A percentile compares a stretch with the other conserved stretches of the same genome.
Evolutionary conservation across 1,140 invertebrate species (phyloP).

Genomic region (Acyrthosiphon pisum): DNA sequence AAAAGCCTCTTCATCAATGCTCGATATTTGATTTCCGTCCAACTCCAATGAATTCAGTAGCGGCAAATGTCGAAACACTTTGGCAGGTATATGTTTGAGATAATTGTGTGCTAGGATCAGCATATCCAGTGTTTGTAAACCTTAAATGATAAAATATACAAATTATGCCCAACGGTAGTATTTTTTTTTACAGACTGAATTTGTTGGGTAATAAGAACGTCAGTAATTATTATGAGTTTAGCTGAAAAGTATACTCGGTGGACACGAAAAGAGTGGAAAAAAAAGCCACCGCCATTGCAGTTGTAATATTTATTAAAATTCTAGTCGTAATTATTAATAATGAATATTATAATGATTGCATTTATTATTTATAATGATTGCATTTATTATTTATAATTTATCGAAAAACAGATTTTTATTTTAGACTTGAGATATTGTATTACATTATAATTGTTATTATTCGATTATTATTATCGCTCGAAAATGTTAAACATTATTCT

Average conservation of each 20-base stretch:
- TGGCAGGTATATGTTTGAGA: constrained; percentile 76
- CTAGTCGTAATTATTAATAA: not conserved
- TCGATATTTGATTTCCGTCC: constrained; percentile 82
- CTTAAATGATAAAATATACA: constrained; percentile 65
- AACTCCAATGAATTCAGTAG: constrained; percentile 84
- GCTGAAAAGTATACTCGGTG: not conserved
- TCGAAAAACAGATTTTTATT: not conserved
- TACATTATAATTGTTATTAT: not conserved
- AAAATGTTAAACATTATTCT: no score
- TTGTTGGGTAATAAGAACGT: not conserved
- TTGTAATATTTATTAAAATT: not conserved
- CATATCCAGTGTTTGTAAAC: constrained; percentile 79
- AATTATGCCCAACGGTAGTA: not conserved
- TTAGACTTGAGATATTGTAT: not conserved
- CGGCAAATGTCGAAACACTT: constrained; percentile 80
- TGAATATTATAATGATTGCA: not conserved
- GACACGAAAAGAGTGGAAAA: not conserved
- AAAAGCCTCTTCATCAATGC: constrained; percentile 83
- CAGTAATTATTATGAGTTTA: not conserved
- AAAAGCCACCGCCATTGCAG: not conserved
- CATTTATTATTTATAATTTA: not conserved
- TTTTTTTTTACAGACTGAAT: not conserved
- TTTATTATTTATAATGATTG: not conserved
- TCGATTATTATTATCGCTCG: not conserved
- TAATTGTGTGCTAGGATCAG: constrained; percentile 85